Base-by-base conservation (phyloP, 1,140 invertebrate genomes). In the Oryzaephilus surinamensis region DNA sequence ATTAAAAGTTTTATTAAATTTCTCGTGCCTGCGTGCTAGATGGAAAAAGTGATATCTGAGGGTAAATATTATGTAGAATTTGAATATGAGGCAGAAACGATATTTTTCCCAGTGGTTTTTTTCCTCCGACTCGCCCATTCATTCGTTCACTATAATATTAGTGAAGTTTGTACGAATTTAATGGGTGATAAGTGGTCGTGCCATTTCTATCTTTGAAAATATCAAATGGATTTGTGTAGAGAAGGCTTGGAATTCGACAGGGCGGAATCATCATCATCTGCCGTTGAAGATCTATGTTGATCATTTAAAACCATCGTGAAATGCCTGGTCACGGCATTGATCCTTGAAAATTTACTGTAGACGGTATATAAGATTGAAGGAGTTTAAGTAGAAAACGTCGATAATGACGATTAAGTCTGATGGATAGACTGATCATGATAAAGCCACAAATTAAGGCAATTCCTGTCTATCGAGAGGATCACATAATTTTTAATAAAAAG, bases 121-220 rank as follows among this genome's bases (percentile, higher is more conserved):
- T 10, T 24, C 10, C 11, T 24, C 3, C 10, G 11, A n/a, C 11
- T 24, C 23, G 11, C 5, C 23, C 23, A 24, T 6, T 11, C 11
- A 6, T 24, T 11, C 5, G 8, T 24, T 24, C 11, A 24, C 10
- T 11, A 24, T 20, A 24, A 24, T n/a, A 38, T 38, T 23, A 38
- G 30, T 38, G 30, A 38, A 38, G 29, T 38, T 38, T 21, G 39
- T 49, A 36, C 38, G 43, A 49, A 45, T 45, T 49, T 49, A 49
- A 49, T 45, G 45, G 41, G 36, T 38, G 43, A 46, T 50, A 50
- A 50, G 48, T 50, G 46, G 44, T 46, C 48, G 48, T 50, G 48
- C 48, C 38, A 41, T 46, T 50, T 50, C 45, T 44, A 42, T 37
- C 41, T 37, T 38, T 26, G 37, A 41, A 46, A 48, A 48, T 48